Conservation (phyloP, 2,113 vertebrate species). For the Ochotona princeps region DNA sequence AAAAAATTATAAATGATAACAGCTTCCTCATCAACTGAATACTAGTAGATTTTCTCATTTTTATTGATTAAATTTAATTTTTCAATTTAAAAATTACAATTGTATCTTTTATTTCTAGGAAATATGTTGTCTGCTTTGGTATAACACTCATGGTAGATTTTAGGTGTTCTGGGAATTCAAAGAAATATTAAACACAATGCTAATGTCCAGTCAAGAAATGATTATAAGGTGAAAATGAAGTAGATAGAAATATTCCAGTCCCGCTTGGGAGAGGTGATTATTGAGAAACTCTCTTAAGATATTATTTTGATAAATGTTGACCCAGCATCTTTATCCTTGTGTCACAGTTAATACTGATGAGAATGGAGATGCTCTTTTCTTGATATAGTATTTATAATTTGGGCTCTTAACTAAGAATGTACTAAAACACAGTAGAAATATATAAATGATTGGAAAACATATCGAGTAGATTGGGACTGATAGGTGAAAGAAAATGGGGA, state of each 20-base stretch:
- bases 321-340: neutral
- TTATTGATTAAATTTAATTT: neutral
- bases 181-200: neutral
- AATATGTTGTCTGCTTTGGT: neutral
- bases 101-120: neutral
- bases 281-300: neutral
- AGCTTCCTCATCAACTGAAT: neutral
- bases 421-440: neutral
- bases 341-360: neutral
- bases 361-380: neutral
- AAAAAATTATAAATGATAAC: neutral
- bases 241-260: neutral
- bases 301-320: neutral
- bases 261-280: neutral
- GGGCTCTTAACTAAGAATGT: neutral
- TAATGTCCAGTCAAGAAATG: neutral
- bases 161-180: neutral
- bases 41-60: neutral
- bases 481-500: neutral
- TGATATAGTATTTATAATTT: neutral
- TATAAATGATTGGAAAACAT: neutral
- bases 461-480: neutral
- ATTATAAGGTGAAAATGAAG: neutral
- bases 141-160: neutral
- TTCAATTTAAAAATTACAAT: neutral